Base-by-base conservation (phyloP, 2,113 vertebrate genomes). In the Lates calcarifer region DNA sequence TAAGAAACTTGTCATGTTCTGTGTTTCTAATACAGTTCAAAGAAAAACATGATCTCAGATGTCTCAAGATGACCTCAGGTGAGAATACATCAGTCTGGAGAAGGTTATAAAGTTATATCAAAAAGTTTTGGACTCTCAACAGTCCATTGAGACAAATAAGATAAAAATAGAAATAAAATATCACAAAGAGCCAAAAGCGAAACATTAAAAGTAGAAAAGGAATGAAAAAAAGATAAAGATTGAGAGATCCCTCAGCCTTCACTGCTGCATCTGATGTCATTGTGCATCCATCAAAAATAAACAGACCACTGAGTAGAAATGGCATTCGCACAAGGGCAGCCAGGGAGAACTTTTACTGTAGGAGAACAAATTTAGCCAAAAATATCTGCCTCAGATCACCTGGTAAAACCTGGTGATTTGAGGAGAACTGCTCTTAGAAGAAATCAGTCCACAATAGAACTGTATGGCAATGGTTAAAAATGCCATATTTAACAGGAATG, bases 281-380 rank as follows among this genome's bases (percentile, higher is more conserved):
- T 72, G 68, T 79, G 55, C 55, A 79, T 89, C 53, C 75, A 77
- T 86, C 73, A 87, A 35, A 67, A 62, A 83, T 39, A 45, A 82
- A 56, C 63, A 82, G 31, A 63, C 33, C 49, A 29, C 47, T 63
- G 69, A 79, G 62, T 45, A 60, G 82, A 89, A 64, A 86, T 53
- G 51, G 61, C 51, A 75, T 82, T 78, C 35, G 78, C 1, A 28
- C 60, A 58, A 33, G 26, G 22, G 35, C 47, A 68, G 57, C 58
- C 53, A 15, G 41, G 66, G 53, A 56, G 37, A 76, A 41, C 49
- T 28, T 70, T 82, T 66, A 33, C 45, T 86, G 56, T 37, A 64
- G 57, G 28, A 58, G 9, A 66, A 58, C 61, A 55, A 12, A 75
- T 47, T 26, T 57, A 12, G 6, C 31, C 13, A 14, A 55, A 71